Conservation (phyloP, 2,888 invertebrate species). For the Polietes domitor region DNA sequence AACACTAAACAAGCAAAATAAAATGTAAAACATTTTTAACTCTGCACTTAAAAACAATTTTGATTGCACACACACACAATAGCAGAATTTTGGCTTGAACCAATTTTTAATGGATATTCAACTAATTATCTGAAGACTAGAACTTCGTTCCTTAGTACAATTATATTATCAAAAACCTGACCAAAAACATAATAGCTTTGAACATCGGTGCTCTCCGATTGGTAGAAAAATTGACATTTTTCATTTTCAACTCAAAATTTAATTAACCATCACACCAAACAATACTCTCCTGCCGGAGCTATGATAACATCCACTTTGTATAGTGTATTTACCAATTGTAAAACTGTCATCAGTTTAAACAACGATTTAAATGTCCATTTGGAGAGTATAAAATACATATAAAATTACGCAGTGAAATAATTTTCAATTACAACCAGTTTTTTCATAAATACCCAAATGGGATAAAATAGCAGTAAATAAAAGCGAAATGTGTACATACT, state of each 20-base stretch:
- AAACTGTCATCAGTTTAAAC: conserved; percentile 20
- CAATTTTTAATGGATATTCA: too few relatives aligned
- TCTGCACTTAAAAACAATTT: background rate
- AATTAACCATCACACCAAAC: too few relatives aligned
- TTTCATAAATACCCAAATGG: background rate
- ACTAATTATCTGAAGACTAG: too few relatives aligned
- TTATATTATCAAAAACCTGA: too few relatives aligned
- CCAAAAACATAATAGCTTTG: too few relatives aligned
- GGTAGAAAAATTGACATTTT: too few relatives aligned
- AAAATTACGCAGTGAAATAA: background rate
- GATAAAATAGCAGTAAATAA: background rate
- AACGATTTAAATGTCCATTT: background rate
- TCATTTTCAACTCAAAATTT: background rate
- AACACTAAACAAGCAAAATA: background rate
- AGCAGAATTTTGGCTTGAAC: background rate
- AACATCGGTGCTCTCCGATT: too few relatives aligned
- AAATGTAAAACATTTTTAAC: too few relatives aligned
- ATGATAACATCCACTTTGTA: background rate
- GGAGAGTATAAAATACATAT: background rate
- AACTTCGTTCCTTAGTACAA: too few relatives aligned
- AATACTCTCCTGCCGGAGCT: too few relatives aligned
- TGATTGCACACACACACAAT: too few relatives aligned
- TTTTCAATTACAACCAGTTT: conserved; percentile 1
- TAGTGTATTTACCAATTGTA: conserved; percentile 1
- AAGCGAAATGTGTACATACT: background rate